Evolutionary conservation across 2,888 invertebrate genomes (phyloP), one percentile per base, ranked within the genome.

Genomic region (Baronia brevicornis): DNA sequence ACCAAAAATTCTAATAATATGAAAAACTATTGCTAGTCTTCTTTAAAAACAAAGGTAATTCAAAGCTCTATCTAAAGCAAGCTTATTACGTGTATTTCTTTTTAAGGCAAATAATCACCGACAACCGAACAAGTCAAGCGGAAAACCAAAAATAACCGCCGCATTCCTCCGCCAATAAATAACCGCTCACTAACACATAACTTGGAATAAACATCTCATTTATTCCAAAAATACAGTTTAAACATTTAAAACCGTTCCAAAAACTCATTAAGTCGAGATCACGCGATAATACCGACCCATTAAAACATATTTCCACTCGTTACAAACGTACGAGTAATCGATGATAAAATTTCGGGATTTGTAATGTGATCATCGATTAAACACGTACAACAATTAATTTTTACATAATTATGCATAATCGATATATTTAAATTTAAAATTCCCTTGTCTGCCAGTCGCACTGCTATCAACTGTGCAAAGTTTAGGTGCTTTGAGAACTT

Each of bases 381-480:
- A 51, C 51, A 46, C 53, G 51, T 63, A 68, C 70, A 69, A 69
- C 68, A 75, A 74, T 77, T 77, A 74, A 68, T 63, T 55, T 60
- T 54, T 54, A 41, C 50, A 51, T 58, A 48, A 60, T 63, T 62
- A 67, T 54, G 10, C 18, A 11, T 36, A 36, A 36, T 35, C 22
- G 22, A 19, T 14, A 6, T 18, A 18, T 22, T 27, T 36, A 27
- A 36, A 12, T 35, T 21, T n/a, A n/a, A n/a, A n/a, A n/a, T n/a
- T n/a, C n/a, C n/a, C n/a, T n/a, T n/a, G n/a, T n/a, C n/a, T n/a
- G n/a, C n/a, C n/a, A n/a, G n/a, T n/a, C n/a, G n/a, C n/a, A n/a
- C n/a, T n/a, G n/a, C n/a, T n/a, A n/a, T n/a, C n/a, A n/a, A n/a
- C n/a, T n/a, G n/a, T n/a, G n/a, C n/a, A n/a, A n/a, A n/a, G n/a